A percentile compares a stretch with the other conserved stretches of the same genome.
Conservation (phyloP, 2,888 invertebrate genomes). For the Alloplasta piceator region DNA sequence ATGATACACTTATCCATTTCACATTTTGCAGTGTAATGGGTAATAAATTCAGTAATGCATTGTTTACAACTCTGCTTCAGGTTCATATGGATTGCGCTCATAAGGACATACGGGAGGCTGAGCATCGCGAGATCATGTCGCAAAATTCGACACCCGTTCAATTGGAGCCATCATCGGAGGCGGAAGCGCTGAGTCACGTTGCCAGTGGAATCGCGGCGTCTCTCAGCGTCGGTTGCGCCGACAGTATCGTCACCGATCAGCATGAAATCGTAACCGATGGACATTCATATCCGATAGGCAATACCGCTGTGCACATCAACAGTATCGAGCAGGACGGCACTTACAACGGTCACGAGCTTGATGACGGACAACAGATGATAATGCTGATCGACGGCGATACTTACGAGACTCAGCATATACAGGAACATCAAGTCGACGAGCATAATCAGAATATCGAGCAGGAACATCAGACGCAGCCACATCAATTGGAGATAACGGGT, state of each 20-base stretch:
- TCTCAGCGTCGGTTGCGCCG: slow-evolving; percentile 84
- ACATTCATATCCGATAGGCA: slow-evolving; percentile 73
- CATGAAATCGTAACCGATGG: slow-evolving; percentile 77
- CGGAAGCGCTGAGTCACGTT: slow-evolving; percentile 85
- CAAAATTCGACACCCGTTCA: slow-evolving; percentile 69
- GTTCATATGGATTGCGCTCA: slow-evolving; percentile 78
- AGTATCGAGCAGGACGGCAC: slow-evolving; percentile 69
- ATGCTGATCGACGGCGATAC: slow-evolving; percentile 78
- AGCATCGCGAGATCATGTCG: slow-evolving; percentile 48
- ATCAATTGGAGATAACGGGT: slow-evolving; percentile 76
- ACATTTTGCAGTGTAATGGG: no score
- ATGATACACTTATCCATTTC: no score
- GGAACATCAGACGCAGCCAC: slow-evolving; percentile 73
- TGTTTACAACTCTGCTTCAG: no score
- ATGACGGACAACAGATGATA: slow-evolving; percentile 80
- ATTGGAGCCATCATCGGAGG: slow-evolving; percentile 85
- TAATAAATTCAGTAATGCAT: no score
- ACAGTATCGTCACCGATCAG: slow-evolving; percentile 86
- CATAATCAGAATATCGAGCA: slow-evolving; percentile 68
- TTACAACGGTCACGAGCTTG: slow-evolving; percentile 82
- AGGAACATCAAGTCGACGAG: slow-evolving; percentile 72
- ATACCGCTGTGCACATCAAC: slow-evolving; percentile 69
- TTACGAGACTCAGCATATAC: slow-evolving; percentile 75
- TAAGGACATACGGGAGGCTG: slow-evolving; percentile 70
- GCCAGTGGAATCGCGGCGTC: slow-evolving; percentile 86